A percentile compares a stretch with the other conserved stretches of the same genome.
Evolutionary conservation across 2,888 invertebrate species (phyloP).

Genomic region (Phortica magna): DNA sequence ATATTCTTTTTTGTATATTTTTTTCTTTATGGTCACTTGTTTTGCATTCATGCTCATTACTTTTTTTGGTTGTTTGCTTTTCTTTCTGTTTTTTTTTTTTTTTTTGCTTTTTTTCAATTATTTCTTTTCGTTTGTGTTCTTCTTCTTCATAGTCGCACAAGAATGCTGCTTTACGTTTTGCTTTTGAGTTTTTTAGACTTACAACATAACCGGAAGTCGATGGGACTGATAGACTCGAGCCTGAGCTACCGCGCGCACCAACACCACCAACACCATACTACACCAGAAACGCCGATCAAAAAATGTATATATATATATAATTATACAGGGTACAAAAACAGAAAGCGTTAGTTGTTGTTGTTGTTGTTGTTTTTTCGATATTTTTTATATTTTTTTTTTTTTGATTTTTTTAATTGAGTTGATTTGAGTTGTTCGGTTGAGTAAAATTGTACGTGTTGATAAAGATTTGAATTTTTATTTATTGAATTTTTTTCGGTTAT

Average conservation of each 20-base stretch:
- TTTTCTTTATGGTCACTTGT: neutral
- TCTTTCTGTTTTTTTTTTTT: neutral
- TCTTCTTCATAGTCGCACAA: slow-evolving; percentile 47
- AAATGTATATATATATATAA: neutral
- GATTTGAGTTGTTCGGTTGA: neutral
- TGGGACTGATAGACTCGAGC: slow-evolving; percentile 91
- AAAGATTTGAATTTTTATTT: neutral
- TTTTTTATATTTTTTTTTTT: slow-evolving; percentile 6
- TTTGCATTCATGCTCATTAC: neutral
- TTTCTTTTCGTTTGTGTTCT: neutral
- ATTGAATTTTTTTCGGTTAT: neutral
- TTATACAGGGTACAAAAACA: slow-evolving; percentile 40
- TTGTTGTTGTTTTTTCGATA: slow-evolving; percentile 1
- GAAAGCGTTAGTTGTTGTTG: slow-evolving; percentile 24
- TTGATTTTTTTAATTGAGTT: neutral
- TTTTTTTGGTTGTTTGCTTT: neutral
- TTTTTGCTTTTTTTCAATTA: neutral
- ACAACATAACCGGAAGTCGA: slow-evolving; percentile 85
- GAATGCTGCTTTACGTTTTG: slow-evolving; percentile 39
- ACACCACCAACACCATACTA: slow-evolving; percentile 77
- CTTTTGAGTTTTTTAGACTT: slow-evolving; percentile 79
- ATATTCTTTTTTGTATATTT: neutral
- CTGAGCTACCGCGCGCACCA: slow-evolving; percentile 84
- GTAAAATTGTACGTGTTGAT: neutral
- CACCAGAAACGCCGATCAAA: slow-evolving; percentile 47